Conservation (phyloP, 2,797 vertebrate species). For the Anomalospiza imberbis region DNA sequence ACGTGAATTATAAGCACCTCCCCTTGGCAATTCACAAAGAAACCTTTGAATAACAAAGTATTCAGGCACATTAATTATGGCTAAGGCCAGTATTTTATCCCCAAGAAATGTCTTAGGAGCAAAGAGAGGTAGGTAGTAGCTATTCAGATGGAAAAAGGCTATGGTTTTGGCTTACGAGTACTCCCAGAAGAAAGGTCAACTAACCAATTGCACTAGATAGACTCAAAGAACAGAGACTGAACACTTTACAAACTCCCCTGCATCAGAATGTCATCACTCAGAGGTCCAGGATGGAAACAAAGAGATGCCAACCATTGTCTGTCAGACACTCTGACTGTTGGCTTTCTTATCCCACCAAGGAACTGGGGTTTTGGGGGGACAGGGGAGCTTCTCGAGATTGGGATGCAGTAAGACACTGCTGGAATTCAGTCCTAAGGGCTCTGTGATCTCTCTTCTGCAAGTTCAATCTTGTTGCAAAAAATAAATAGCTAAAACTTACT, state of each 20-base stretch:
- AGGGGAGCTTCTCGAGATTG: not conserved
- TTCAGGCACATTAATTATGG: not conserved
- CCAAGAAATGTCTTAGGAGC: not conserved
- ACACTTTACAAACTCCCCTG: not conserved
- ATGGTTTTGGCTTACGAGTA: not conserved
- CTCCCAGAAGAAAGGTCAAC: not conserved
- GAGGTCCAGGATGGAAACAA: not conserved
- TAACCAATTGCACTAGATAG: not conserved
- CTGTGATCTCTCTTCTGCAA: not conserved
- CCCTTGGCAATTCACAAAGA: not conserved
- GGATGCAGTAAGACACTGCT: not conserved
- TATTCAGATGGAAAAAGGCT: not conserved
- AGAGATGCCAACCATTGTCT: not conserved
- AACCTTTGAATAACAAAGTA: not conserved
- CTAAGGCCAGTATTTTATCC: not conserved
- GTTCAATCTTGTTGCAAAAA: not conserved
- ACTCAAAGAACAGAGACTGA: not conserved
- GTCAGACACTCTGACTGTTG: not conserved
- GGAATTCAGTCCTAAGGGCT: not conserved
- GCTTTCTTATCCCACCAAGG: not conserved
- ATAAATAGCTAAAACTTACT: not conserved
- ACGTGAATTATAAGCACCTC: not conserved
- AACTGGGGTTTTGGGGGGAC: rapidly evolving
- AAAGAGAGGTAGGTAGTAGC: not conserved
- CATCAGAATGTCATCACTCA: not conserved